These are phyloP conservation scores for Suricata suricatta DNA, from an alignment of 2,113 vertebrate genomes.

Conservation along the genomic window DNA sequence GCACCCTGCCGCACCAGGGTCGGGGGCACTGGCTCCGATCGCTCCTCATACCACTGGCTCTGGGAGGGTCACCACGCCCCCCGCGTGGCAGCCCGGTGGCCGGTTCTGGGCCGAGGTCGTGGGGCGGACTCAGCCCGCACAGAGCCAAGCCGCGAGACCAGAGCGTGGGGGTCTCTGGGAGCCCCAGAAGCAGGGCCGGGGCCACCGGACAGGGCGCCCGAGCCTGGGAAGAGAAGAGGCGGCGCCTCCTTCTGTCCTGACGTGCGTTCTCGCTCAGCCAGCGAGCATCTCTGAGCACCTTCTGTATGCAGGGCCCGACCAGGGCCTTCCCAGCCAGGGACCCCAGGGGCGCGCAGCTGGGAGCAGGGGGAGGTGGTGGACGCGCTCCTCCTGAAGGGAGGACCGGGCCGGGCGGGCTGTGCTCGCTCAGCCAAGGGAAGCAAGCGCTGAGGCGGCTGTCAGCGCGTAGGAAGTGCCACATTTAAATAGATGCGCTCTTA, in stretches of 20 bases:
- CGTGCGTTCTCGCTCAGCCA: fast-evolving
- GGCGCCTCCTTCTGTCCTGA: fast-evolving
- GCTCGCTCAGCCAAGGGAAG: not conserved
- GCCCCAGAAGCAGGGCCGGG: not conserved
- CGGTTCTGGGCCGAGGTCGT: fast-evolving
- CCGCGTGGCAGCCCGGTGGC: not conserved
- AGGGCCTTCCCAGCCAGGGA: not conserved
- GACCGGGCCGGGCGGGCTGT: not conserved
- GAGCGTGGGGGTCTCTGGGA: not conserved
- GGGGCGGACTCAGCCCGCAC: fast-evolving
- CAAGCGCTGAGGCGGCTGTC: not conserved
- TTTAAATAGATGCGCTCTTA: not conserved
- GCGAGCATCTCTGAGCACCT: fast-evolving
- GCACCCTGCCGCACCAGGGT: fast-evolving
- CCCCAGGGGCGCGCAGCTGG: not conserved
- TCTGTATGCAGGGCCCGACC: not conserved
- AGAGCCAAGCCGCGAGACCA: fast-evolving
- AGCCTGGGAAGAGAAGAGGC: fast-evolving
- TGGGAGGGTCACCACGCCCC: not conserved
- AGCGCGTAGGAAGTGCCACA: not conserved
- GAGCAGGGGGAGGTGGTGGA: not conserved
- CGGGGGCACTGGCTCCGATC: not conserved
- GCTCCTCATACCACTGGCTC: fast-evolving
- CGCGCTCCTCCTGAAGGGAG: not conserved
- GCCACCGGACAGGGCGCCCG: not conserved